phyloP scores from a whole-genome alignment of 2,797 vertebrate species.

The Mormyrops attenuatus region DNA sequence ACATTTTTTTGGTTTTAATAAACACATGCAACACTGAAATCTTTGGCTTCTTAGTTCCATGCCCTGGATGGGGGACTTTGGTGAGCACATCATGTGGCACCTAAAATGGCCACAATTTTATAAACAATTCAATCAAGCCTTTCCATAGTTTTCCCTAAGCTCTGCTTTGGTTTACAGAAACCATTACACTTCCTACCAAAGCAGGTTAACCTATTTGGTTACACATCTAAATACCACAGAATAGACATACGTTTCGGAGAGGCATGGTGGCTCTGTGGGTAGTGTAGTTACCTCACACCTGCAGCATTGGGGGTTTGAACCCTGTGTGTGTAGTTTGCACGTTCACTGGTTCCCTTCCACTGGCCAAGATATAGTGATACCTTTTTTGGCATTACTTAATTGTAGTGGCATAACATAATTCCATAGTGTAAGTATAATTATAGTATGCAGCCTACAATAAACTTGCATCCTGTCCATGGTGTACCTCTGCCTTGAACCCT shows the following conservation, averaged over 20 bases:
- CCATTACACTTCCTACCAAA: background rate
- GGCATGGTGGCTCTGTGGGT: background rate
- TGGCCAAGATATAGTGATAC: background rate
- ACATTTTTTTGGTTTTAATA: background rate
- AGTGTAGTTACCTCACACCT: background rate
- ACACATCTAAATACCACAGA: background rate
- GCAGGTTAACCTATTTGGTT: background rate
- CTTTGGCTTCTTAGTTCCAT: background rate
- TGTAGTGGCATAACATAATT: background rate
- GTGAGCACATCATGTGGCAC: background rate
- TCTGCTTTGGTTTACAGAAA: background rate
- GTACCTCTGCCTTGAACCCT: background rate
- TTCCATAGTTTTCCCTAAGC: background rate
- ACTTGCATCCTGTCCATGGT: background rate
- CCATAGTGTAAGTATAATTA: background rate
- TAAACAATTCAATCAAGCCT: background rate
- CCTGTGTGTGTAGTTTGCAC: background rate
- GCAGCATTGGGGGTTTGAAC: background rate
- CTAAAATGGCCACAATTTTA: background rate
- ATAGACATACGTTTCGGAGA: background rate
- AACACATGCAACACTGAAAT: background rate
- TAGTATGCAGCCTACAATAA: background rate
- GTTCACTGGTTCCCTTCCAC: background rate
- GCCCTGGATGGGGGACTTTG: background rate
- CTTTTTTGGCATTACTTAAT: background rate